Evolutionary conservation across 2,113 vertebrate species (phyloP), one percentile per base, ranked within the genome.

Genomic region (Chiloscyllium plagiosum): DNA sequence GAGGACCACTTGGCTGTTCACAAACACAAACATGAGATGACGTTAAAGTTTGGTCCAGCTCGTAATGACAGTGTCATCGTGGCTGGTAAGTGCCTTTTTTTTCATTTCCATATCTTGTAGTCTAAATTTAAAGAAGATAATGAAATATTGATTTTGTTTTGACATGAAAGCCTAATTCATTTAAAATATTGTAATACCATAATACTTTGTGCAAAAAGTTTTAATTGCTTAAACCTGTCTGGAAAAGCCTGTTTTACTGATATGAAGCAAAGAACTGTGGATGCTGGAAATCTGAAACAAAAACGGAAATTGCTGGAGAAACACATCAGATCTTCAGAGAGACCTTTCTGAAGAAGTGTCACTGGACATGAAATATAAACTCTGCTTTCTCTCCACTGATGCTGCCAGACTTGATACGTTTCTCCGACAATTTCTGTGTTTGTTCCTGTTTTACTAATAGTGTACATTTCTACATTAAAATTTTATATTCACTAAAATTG

Each of bases 21-120:
- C 98, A 99, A 99, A 97, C 99, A 99, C 98, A 99, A 99, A 98
- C 99, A 99, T 98, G 99, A 99, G 99, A 99, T 99, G 99, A 99
- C 99, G 97, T 98, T 99, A 97, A 99, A 99, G 98, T 99, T 99
- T 98, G 99, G 99, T 97, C 99, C 99, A 93, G 99, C 99, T 97
- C 99, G 99, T 97, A 99, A 98, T 97, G 99, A 99, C 97, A 99
- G 98, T 97, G 98, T 99, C 98, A 99, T 99, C 96, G 98, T 99
- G 97, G 99, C 99, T 98, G 99, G 99, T 99, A 96, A 98, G 98
- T 97, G 96, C 96, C 96, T 97, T 97, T 96, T 97, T 97, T 97
- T 97, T 61, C 56, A 96, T 97, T 96, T 95, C 96, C 97, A 87
- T 76, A 5, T 97, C 97, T 96, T 52, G 37, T 72, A 76, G 29